Base-by-base conservation (phyloP, 2,113 vertebrate genomes). In the Tretioscincus oriximinensis region DNA sequence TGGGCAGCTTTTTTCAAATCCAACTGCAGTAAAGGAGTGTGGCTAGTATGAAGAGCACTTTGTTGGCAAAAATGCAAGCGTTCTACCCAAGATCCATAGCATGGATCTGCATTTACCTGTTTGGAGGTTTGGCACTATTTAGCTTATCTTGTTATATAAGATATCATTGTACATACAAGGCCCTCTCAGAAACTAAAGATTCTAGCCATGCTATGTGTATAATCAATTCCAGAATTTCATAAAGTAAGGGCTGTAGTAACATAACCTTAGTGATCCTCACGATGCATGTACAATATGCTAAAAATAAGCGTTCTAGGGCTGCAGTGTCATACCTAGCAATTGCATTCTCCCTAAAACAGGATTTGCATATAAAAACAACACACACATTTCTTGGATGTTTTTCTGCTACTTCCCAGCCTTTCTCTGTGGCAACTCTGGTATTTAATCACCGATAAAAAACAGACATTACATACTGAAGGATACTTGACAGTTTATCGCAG, bases 391-490 rank as follows among this genome's bases (percentile, higher is more conserved):
- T 11, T 77, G 87, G 87, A 81, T 65, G 70, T 0, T 0, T 72
- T 63, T 67, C 85, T 78, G 73, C 73, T 86, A 90, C 79, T 92
- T 72, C 81, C 84, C 76, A 49, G 66, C 80, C 90, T 76, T 92
- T 93, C 91, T 91, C 85, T 84, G 83, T 41, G 9, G 45, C 35
- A 81, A 87, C 83, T 66, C 58, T 84, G 73, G 76, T 41, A 85
- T 79, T 81, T 81, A 67, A 85, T 11, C 26, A 1, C 0, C 26
- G 47, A 77, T 22, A 69, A 28, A 20, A 87, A 79, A 82, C 58
- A 61, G 67, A 73, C 1, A 0, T 0, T 0, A 86, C 76, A 75
- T n/a, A n/a, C n/a, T n/a, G n/a, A n/a, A n/a, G n/a, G 9, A 0
- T 5, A 18, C 60, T 61, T 82, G 51, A 67, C 45, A 35, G 61